Evolutionary conservation across 2,113 vertebrate genomes (phyloP).

Genomic region (Coreoperca whiteheadi): DNA sequence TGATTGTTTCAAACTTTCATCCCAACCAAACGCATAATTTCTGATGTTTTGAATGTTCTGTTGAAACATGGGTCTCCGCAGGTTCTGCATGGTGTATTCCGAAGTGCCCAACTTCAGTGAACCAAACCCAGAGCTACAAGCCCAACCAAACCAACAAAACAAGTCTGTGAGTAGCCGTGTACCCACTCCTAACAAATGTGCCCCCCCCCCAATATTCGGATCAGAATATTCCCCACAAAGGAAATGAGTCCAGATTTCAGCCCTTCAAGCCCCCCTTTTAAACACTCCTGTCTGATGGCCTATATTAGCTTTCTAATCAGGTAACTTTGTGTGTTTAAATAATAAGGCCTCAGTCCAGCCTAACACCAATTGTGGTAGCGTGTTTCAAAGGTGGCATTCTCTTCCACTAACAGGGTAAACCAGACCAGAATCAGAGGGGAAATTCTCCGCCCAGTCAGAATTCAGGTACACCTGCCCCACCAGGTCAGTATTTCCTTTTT

Average conservation of each 20-base stretch:
- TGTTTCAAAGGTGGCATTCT: not conserved
- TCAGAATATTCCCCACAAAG: not conserved
- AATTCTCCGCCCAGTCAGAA: conserved; percentile 90
- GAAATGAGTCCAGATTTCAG: not conserved
- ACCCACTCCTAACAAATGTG: not conserved
- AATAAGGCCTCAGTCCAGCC: not conserved
- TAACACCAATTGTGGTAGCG: not conserved
- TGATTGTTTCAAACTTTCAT: not conserved
- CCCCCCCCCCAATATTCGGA: no score
- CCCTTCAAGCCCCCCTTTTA: not conserved
- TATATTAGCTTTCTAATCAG: not conserved
- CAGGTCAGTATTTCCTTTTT: conserved; percentile 84
- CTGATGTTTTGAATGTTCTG: not conserved
- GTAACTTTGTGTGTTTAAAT: not conserved
- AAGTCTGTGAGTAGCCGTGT: conserved; percentile 87
- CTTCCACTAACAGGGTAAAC: conserved; percentile 85
- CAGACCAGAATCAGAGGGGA: conserved; percentile 92
- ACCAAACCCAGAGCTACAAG: conserved; percentile 90
- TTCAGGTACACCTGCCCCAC: conserved; percentile 89
- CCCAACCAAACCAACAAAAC: conserved; percentile 87
- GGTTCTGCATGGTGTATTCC: conserved; percentile 99
- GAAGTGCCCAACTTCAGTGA: conserved; percentile 99
- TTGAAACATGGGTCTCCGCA: conserved; percentile 57
- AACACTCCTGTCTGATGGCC: not conserved
- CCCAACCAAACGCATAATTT: not conserved